Conservation (phyloP, 2,797 vertebrate species). For the Gymnoscopelus microlampas region DNA sequence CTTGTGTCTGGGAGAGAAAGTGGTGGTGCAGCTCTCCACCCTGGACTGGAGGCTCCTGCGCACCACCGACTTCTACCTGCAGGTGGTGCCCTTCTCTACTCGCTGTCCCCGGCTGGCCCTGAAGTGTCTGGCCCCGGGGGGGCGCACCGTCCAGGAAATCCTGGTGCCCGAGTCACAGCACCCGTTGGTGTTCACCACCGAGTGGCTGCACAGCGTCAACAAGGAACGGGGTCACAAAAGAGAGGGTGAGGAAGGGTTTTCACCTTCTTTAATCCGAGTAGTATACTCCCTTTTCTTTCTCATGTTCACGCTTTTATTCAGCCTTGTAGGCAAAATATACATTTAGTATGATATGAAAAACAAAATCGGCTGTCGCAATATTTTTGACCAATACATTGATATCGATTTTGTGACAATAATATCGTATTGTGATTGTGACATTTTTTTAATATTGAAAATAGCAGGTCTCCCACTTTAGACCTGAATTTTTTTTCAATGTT, state of each 20-base stretch:
- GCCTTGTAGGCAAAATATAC: too few species aligned
- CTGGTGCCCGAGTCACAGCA: slow-evolving; percentile 88
- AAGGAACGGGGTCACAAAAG: slow-evolving; percentile 87
- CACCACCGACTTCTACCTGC: slow-evolving; percentile 93
- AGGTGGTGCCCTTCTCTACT: slow-evolving; percentile 91
- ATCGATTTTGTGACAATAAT: too few species aligned
- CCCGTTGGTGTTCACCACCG: slow-evolving; percentile 89
- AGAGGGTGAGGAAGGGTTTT: slow-evolving; percentile 68
- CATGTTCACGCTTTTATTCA: too few species aligned
- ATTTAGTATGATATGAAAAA: too few species aligned
- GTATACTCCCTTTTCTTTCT: too few species aligned
- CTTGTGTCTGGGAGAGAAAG: slow-evolving; percentile 88
- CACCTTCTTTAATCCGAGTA: too few species aligned
- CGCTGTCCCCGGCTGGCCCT: slow-evolving; percentile 89
- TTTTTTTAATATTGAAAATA: too few species aligned
- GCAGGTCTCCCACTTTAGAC: too few species aligned
- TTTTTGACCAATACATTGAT: too few species aligned
- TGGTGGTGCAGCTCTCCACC: slow-evolving; percentile 92
- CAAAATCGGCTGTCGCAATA: too few species aligned
- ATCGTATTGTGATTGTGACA: too few species aligned
- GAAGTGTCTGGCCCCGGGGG: slow-evolving; percentile 89
- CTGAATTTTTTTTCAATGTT: too few species aligned
- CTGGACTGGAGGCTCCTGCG: slow-evolving; percentile 91
- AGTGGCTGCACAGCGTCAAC: slow-evolving; percentile 93
- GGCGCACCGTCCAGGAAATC: slow-evolving; percentile 88